Evolutionary conservation across 1,140 invertebrate species (phyloP).

Genomic region (Telenomus remus): DNA sequence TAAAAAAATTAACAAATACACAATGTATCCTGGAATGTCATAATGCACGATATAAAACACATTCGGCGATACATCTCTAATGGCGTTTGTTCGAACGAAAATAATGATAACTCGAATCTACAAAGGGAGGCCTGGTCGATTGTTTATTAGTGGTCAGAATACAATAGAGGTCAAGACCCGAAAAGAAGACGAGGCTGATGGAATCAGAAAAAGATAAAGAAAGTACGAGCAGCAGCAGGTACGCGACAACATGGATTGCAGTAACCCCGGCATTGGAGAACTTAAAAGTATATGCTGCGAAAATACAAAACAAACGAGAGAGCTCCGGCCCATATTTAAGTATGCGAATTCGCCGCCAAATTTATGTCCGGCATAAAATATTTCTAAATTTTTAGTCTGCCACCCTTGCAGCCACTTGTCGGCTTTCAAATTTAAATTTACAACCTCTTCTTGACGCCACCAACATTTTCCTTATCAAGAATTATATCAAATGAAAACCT

Average conservation of each 20-base stretch:
- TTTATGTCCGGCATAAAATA: constrained; percentile 74
- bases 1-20: too few species aligned
- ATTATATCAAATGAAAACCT: too few species aligned
- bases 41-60: constrained; percentile 64
- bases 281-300: constrained; percentile 43
- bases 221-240: constrained; percentile 61
- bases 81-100: constrained; percentile 63
- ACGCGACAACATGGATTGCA: constrained; percentile 42
- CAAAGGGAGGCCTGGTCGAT: constrained; percentile 68
- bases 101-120: constrained; percentile 72
- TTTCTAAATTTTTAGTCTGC: constrained; percentile 70
- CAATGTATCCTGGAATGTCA: constrained; percentile 57
- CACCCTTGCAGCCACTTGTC: constrained; percentile 21
- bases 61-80: constrained; percentile 52
- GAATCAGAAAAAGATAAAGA: constrained; percentile 59
- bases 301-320: constrained; percentile 27
- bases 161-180: constrained; percentile 74
- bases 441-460: too few species aligned
- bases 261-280: constrained; percentile 43
- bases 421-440: too few species aligned
- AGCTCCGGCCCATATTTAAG: constrained; percentile 72
- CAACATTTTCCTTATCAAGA: too few species aligned
- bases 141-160: constrained; percentile 73
- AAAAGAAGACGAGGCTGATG: constrained; percentile 67
- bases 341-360: constrained; percentile 71